Percentiles rank a stretch among this genome's conserved stretches.
These are phyloP conservation scores for Seriola aureovittata DNA, from an alignment of 2,113 vertebrate species.

Conservation along the genomic window DNA sequence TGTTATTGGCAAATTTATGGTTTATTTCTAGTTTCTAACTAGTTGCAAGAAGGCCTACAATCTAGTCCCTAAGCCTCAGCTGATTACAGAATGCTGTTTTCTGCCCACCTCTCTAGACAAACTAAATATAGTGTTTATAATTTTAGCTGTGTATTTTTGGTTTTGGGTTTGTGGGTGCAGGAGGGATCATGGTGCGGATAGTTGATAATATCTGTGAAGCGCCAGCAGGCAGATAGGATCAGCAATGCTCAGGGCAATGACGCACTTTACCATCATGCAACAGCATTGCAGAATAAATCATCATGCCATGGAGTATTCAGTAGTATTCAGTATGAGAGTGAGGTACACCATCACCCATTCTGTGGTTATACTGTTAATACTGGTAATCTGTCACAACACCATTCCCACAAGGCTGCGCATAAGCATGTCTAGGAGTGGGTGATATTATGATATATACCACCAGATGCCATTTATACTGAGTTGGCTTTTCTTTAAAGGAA, in stretches of 20 bases:
- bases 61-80: conserved; percentile 22
- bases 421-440: background rate
- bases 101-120: conserved; percentile 31
- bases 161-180: conserved; percentile 58
- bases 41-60: conserved; percentile 33
- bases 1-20: conserved; percentile 29
- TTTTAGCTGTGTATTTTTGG: conserved; percentile 54
- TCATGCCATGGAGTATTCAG: conserved; percentile 2
- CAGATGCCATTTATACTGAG: conserved; percentile 3
- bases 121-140: conserved; percentile 60
- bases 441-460: background rate
- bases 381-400: conserved; percentile 23
- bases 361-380: conserved; percentile 43
- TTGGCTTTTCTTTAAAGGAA: conserved; percentile 8
- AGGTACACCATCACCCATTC: conserved; percentile 40
- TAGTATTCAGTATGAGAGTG: background rate
- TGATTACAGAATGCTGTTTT: conserved; percentile 46
- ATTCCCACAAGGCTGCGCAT: conserved; percentile 5
- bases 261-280: conserved; percentile 51
- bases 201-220: conserved; percentile 66
- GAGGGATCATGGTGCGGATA: conserved; percentile 53
- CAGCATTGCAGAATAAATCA: conserved; percentile 50
- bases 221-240: conserved; percentile 62
- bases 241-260: conserved; percentile 43
- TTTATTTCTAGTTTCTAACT: conserved; percentile 36